Conservation (phyloP, 2,797 vertebrate genomes). For the Hydrolagus colliei region DNA sequence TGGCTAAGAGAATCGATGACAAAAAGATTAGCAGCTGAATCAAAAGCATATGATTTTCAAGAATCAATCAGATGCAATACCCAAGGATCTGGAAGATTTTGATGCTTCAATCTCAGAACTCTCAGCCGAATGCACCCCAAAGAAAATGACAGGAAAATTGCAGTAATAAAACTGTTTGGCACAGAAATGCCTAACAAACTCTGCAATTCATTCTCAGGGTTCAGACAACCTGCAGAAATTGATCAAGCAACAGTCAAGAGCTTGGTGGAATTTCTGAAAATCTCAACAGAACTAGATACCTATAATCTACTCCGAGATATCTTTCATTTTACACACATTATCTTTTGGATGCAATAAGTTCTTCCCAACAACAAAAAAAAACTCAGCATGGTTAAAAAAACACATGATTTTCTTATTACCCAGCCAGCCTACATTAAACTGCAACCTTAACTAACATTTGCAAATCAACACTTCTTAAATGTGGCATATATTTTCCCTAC, state of each 20-base stretch:
- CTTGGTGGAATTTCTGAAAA: neutral
- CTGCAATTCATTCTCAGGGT: neutral
- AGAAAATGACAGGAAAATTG: neutral
- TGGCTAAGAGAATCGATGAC: neutral
- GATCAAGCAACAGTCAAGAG: neutral
- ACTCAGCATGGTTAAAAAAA: neutral
- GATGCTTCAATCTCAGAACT: neutral
- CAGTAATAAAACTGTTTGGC: neutral
- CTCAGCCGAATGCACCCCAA: neutral
- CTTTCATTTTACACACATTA: neutral
- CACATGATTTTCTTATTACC: neutral
- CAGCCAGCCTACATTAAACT: too few species aligned
- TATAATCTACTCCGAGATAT: neutral
- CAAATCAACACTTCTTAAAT: too few species aligned
- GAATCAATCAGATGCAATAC: neutral
- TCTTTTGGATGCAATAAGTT: neutral
- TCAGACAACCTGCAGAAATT: neutral
- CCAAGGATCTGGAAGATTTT: neutral
- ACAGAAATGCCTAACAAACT: neutral
- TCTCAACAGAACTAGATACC: neutral
- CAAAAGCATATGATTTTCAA: neutral
- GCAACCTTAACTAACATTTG: too few species aligned
- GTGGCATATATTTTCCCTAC: neutral
- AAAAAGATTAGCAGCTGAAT: neutral
- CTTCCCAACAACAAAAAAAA: neutral